Conservation (phyloP, 37 sponge, comb jelly and placozoan species). For the Hormiphora californensis region DNA sequence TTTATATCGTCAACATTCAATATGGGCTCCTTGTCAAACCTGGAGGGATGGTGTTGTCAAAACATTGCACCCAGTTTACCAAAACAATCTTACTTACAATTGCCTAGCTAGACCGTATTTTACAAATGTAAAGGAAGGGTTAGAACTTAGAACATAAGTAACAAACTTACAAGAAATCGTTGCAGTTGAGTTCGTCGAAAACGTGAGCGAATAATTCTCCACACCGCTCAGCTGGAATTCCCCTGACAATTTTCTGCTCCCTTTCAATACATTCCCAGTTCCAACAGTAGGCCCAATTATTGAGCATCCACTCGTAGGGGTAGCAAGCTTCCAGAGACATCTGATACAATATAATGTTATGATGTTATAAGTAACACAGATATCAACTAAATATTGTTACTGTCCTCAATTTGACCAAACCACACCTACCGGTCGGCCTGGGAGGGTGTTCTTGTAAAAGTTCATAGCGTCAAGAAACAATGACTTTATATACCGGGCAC, state of each 20-base stretch:
- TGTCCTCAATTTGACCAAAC: too few species aligned
- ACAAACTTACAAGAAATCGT: neutral
- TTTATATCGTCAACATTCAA: neutral
- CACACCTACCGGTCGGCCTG: too few species aligned
- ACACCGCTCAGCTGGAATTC: neutral
- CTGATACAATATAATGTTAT: too few species aligned
- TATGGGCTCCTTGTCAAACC: neutral
- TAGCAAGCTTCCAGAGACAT: neutral
- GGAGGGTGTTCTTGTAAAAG: neutral
- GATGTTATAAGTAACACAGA: too few species aligned
- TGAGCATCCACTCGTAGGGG: slow-evolving; percentile 1
- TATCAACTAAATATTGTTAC: too few species aligned
- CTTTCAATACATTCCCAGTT: neutral
- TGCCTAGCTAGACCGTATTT: too few species aligned
- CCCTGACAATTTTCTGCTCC: neutral
- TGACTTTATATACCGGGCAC: neutral
- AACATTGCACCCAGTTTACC: too few species aligned
- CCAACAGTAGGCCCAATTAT: neutral
- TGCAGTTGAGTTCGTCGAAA: neutral
- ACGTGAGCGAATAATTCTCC: neutral
- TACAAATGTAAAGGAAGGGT: too few species aligned
- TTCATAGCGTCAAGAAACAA: neutral
- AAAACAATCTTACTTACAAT: too few species aligned
- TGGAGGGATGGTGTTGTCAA: too few species aligned
- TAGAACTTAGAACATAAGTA: too few species aligned